Conservation (phyloP, 2,888 invertebrate species). For the Amblyjoppa fuscipennis region DNA sequence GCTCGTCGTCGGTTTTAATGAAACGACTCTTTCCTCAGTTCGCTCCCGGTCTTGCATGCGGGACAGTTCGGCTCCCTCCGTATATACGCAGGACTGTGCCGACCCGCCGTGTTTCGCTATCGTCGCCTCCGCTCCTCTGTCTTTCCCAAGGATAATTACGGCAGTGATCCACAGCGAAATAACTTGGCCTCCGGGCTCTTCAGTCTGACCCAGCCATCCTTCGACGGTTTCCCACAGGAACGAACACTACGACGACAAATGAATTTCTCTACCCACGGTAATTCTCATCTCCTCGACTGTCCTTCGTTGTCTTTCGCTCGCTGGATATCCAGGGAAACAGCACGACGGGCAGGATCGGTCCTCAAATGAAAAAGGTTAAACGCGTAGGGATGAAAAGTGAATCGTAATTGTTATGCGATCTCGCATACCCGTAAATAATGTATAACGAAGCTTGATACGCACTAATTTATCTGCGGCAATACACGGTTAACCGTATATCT, state of each 20-base stretch:
- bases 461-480: background rate
- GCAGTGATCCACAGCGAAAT: constrained; percentile 58
- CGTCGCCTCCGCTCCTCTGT: constrained; percentile 1
- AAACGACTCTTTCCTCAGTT: constrained; percentile 49
- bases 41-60: constrained; percentile 1
- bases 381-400: constrained; percentile 19
- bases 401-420: constrained; percentile 32
- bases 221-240: constrained; percentile 39
- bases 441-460: background rate
- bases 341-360: background rate
- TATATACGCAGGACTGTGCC: constrained; percentile 1
- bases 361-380: constrained; percentile 35
- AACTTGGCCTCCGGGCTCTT: constrained; percentile 50
- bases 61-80: background rate
- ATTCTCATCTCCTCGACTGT: constrained; percentile 3
- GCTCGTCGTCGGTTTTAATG: constrained; percentile 49
- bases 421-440: background rate
- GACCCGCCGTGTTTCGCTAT: constrained; percentile 25
- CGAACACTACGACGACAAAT: constrained; percentile 45
- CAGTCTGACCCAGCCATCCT: background rate
- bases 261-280: constrained; percentile 32
- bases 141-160: constrained; percentile 60
- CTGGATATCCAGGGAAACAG: background rate
- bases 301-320: constrained; percentile 13
- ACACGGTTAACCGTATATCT: background rate